A percentile compares a stretch with the other conserved stretches of the same genome.
These are phyloP conservation scores for Picathartes gymnocephalus DNA, from an alignment of 2,113 vertebrate genomes.

Conservation along the genomic window DNA sequence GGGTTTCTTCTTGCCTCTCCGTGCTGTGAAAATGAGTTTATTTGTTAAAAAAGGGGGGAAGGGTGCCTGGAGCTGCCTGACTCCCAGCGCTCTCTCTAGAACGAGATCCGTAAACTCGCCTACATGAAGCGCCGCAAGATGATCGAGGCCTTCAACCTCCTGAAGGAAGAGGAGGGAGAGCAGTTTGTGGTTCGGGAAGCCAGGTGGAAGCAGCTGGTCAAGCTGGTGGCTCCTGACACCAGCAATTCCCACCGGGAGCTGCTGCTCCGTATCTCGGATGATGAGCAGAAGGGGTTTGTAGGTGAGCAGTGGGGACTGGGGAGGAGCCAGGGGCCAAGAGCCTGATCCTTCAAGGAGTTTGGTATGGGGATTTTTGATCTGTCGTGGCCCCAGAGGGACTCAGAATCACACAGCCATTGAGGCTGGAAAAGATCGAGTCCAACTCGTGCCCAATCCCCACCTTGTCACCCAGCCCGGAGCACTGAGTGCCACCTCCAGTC, in stretches of 20 bases:
- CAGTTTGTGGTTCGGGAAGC: conserved; percentile 76
- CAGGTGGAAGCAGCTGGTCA: conserved; percentile 82
- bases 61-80: not conserved
- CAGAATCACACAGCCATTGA: not conserved
- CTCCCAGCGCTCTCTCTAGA: conserved; percentile 61
- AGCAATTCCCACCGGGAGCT: conserved; percentile 83
- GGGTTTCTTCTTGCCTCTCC: not conserved
- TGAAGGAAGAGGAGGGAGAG: conserved; percentile 74
- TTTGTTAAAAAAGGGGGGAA: not conserved
- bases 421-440: not conserved
- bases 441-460: not conserved
- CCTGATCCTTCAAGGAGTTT: not conserved
- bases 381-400: not conserved
- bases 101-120: conserved; percentile 87
- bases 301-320: conserved; percentile 65
- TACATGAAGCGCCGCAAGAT: conserved; percentile 89
- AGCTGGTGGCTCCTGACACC: conserved; percentile 79
- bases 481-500: not conserved
- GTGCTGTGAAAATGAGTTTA: not conserved
- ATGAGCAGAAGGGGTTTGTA: conserved; percentile 77
- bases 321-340: not conserved
- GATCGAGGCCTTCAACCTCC: conserved; percentile 84
- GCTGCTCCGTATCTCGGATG: conserved; percentile 81
- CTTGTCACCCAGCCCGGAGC: not conserved
- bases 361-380: not conserved